A percentile compares a stretch with the other conserved stretches of the same genome.
Conservation (phyloP, 2,888 invertebrate species). For the Diaprepes abbreviatus region DNA sequence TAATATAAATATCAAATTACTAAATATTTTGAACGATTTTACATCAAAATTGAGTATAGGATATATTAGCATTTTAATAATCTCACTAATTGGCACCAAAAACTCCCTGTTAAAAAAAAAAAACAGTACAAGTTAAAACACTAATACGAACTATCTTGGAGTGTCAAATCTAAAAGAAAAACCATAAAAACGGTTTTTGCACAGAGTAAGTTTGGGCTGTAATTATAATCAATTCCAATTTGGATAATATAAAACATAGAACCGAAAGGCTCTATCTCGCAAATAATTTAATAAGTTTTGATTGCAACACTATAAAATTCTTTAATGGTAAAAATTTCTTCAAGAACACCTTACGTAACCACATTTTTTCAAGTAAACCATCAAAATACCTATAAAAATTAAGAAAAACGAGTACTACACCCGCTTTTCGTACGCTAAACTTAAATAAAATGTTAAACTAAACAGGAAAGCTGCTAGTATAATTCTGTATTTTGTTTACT, state of each 20-base stretch:
- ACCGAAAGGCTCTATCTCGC: background rate
- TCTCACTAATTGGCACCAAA: no score
- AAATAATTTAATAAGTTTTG: background rate
- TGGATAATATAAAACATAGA: background rate
- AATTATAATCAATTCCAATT: background rate
- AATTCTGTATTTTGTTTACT: constrained; percentile 49
- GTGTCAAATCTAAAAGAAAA: no score
- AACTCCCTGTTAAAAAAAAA: no score
- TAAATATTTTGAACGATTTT: no score
- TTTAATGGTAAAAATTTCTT: background rate
- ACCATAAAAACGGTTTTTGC: no score
- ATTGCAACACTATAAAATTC: background rate
- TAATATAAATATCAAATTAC: no score
- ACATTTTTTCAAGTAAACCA: constrained; percentile 36
- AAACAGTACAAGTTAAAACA: no score
- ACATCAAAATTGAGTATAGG: no score
- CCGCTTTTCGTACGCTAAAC: constrained; percentile 8
- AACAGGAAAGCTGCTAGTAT: constrained; percentile 43
- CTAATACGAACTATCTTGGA: no score
- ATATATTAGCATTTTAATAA: no score
- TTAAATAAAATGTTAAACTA: constrained; percentile 36
- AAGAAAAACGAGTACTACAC: constrained; percentile 11
- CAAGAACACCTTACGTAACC: constrained; percentile 28
- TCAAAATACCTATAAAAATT: constrained; percentile 38
- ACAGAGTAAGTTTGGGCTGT: background rate